Percentiles rank a stretch among this genome's conserved stretches.
These are phyloP conservation scores for Cephus cinctus DNA, from an alignment of 1,140 invertebrate species.

Conservation along the genomic window DNA sequence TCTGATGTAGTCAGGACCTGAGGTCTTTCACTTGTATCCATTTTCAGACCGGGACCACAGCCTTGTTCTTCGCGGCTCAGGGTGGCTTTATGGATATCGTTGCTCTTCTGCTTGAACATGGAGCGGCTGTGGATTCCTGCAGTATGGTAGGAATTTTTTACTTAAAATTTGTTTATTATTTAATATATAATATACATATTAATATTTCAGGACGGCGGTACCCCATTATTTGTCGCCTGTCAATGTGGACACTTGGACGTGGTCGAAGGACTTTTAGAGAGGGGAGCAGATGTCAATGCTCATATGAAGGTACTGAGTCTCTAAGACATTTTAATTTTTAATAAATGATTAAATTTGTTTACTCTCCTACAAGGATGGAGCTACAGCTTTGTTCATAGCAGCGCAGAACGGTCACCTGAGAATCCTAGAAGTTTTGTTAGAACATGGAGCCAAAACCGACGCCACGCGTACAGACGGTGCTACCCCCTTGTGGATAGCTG, in stretches of 20 bases:
- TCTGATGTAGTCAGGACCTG: too few species aligned
- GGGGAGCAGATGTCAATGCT: constrained; percentile 79
- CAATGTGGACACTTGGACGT: constrained; percentile 89
- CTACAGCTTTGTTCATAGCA: constrained; percentile 86
- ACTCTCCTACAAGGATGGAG: constrained; percentile 72
- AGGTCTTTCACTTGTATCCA: constrained; percentile 16
- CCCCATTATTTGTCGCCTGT: constrained; percentile 86
- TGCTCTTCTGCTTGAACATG: constrained; percentile 71
- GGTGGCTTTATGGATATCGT: constrained; percentile 85
- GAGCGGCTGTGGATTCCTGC: constrained; percentile 74
- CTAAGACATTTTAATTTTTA: not conserved
- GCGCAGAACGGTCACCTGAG: constrained; percentile 86
- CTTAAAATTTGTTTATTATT: constrained; percentile 11
- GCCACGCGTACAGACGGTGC: constrained; percentile 75
- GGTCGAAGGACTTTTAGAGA: constrained; percentile 74
- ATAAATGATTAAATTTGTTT: constrained; percentile 6
- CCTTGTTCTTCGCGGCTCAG: constrained; percentile 90
- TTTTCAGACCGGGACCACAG: constrained; percentile 83
- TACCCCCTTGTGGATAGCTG: constrained; percentile 88
- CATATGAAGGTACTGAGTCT: constrained; percentile 75
- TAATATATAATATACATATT: constrained; percentile 7
- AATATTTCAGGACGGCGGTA: constrained; percentile 80
- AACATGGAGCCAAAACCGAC: constrained; percentile 71
- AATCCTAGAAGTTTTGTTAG: constrained; percentile 68
- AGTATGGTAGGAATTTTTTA: constrained; percentile 80